A percentile compares a stretch with the other conserved stretches of the same genome.
phyloP scores from a whole-genome alignment of 2,888 invertebrate species.

The Nomada goodeniana region DNA sequence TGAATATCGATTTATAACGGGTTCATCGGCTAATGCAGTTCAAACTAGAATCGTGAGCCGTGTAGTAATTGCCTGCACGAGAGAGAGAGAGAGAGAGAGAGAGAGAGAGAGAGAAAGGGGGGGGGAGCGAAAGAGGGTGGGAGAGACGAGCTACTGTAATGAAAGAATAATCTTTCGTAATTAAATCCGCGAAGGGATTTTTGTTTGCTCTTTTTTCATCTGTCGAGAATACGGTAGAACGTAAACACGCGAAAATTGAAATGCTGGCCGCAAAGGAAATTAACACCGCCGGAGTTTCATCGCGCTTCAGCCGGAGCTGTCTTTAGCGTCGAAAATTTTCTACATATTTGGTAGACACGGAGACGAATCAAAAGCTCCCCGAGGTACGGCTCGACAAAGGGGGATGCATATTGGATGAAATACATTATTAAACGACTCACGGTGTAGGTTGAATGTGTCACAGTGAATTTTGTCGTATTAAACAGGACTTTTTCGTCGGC shows the following conservation, averaged over 20 bases:
- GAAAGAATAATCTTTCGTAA: not conserved
- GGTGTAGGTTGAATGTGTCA: slow-evolving; percentile 57
- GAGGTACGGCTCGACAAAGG: slow-evolving; percentile 41
- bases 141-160: not conserved
- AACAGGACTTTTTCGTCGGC: slow-evolving; percentile 70
- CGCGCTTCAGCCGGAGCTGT: not conserved
- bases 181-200: not conserved
- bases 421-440: slow-evolving; percentile 60
- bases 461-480: slow-evolving; percentile 71
- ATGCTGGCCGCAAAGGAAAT: not conserved
- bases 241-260: not conserved
- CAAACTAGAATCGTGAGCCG: slow-evolving; percentile 4
- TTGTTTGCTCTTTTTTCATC: not conserved
- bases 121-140: too few species aligned
- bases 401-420: slow-evolving; percentile 53
- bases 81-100: not conserved
- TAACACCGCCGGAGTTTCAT: not conserved
- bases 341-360: not conserved
- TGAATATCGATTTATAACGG: slow-evolving; percentile 15
- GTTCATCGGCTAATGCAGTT: slow-evolving; percentile 7
- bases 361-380: slow-evolving; percentile 16
- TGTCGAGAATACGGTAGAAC: not conserved
- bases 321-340: not conserved
- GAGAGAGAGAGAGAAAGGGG: too few species aligned
- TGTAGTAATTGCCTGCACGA: not conserved